Evolutionary conservation across 1,140 invertebrate genomes (phyloP).

Genomic region (Laupala kohalensis): DNA sequence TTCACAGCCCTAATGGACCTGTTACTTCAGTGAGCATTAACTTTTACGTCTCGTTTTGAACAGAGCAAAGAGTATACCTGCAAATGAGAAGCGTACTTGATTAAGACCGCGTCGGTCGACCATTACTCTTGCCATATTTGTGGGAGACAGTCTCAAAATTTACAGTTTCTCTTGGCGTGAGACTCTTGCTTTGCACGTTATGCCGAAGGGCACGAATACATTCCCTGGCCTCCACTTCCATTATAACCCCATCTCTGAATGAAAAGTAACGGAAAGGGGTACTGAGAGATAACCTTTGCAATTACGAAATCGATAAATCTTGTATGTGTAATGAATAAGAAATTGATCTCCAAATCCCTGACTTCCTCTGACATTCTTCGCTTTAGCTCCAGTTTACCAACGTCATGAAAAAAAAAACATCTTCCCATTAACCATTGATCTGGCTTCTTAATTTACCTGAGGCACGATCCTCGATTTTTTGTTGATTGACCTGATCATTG

Average conservation of each 20-base stretch:
- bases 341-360: not conserved
- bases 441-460: not conserved
- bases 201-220: too few species aligned
- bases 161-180: not conserved
- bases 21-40: not conserved
- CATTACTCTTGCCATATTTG: not conserved
- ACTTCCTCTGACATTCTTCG: not conserved
- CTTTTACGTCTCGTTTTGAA: not conserved
- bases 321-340: not conserved
- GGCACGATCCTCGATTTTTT: not conserved
- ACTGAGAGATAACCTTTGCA: not conserved
- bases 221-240: not conserved
- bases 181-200: not conserved
- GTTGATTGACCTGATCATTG: not conserved
- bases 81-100: not conserved
- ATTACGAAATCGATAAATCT: not conserved
- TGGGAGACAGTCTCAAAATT: not conserved
- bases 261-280: not conserved
- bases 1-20: not conserved
- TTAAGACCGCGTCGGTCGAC: not conserved
- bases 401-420: not conserved
- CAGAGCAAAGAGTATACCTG: not conserved
- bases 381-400: not conserved
- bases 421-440: not conserved
- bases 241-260: not conserved